These are phyloP conservation scores for Periophthalmus magnuspinnatus DNA, from an alignment of 2,797 vertebrate genomes.

Conservation along the genomic window DNA sequence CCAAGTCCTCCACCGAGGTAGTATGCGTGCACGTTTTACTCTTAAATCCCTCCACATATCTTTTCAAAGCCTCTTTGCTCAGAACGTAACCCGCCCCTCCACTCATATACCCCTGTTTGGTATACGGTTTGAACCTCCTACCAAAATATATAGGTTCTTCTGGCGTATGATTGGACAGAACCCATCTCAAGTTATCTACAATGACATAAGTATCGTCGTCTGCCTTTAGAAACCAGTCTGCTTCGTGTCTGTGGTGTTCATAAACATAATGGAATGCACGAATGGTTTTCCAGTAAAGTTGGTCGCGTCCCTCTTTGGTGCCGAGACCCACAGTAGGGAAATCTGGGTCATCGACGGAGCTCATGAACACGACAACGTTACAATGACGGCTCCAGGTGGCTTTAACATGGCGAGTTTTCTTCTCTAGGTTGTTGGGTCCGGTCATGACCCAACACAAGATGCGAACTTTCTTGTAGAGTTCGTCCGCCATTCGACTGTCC, in stretches of 20 bases:
- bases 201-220: slow-evolving; percentile 80
- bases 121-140: slow-evolving; percentile 80
- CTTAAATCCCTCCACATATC: slow-evolving; percentile 72
- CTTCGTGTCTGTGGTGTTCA: slow-evolving; percentile 67
- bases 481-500: slow-evolving; percentile 70
- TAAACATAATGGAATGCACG: slow-evolving; percentile 84
- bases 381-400: slow-evolving; percentile 85
- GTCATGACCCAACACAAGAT: slow-evolving; percentile 89
- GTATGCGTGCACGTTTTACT: slow-evolving; percentile 71
- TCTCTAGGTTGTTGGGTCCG: slow-evolving; percentile 75
- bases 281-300: slow-evolving; percentile 84
- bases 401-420: slow-evolving; percentile 77
- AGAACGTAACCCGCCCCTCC: slow-evolving; percentile 80
- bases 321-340: slow-evolving; percentile 82
- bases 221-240: slow-evolving; percentile 83
- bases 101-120: slow-evolving; percentile 82
- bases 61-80: slow-evolving; percentile 78
- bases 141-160: slow-evolving; percentile 78
- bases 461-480: slow-evolving; percentile 77
- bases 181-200: slow-evolving; percentile 80
- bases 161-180: slow-evolving; percentile 73
- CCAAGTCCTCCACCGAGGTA: slow-evolving; percentile 77
- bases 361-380: slow-evolving; percentile 83
- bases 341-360: slow-evolving; percentile 71
- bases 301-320: slow-evolving; percentile 79